Evolutionary conservation across 1,140 invertebrate species (phyloP), one percentile per base, ranked within the genome.

Genomic region (Drosophila sp.): DNA sequence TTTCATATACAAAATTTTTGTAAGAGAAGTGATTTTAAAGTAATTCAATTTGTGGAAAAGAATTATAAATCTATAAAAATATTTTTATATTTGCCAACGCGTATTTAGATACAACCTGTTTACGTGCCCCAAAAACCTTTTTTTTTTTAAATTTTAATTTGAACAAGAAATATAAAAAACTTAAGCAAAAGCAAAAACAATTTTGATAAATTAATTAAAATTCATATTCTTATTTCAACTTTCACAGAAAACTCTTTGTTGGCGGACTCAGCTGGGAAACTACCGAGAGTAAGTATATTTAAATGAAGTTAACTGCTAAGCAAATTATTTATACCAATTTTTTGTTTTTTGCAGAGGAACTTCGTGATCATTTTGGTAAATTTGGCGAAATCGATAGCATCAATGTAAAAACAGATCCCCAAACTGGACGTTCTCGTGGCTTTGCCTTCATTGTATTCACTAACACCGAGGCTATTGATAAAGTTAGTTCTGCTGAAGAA

Each of bases 261-360:
- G 98, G 98, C 91, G 98, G 97, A 70, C 93, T 99, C 71, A 98
- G 97, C 94, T 99, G 98, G 97, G 97, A 98, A 94, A 99, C 98
- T 25, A 97, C 97, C 92, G 97, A 99, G 93, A 98, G 98, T 99
- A 94, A 97, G 97, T 89, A 63, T 0, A 61, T 4, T 41, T 44
- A n/a, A 44, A 35, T 47, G 6, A 17, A 32, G n/a, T 8, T 0
- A 27, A 57, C 25, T 63, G 6, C 2, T 66, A 33, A 62, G n/a
- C 47, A 6, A 57, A 29, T 56, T 27, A 33, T 23, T 47, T 5
- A 41, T 7, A 40, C 1, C 29, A 6, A 17, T 23, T 56, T 5
- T 32, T 2, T 35, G 27, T 40, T 3, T 60, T 93, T 95, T 95
- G 8, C 94, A 98, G 97, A 97, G 95, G 97, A 98, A 94, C 93